Percentiles rank a stretch among this genome's conserved stretches.
Evolutionary conservation across 2,797 vertebrate genomes (phyloP).

Genomic region (Aselliscus stoliczkanus): DNA sequence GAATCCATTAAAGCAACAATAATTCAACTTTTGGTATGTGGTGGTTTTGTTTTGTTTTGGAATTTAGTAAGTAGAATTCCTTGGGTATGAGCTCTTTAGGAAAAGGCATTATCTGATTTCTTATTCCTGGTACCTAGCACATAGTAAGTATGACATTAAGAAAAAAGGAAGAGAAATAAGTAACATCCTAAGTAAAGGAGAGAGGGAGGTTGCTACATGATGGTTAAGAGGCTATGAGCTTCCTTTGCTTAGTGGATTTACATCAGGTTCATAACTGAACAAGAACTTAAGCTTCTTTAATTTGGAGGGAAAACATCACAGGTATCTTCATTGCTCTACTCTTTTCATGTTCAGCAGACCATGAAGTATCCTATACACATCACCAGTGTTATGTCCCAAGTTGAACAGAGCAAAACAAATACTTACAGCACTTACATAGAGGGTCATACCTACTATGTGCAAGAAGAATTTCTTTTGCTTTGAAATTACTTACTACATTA

Average conservation of each 20-base stretch:
- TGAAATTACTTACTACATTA: conserved; percentile 65
- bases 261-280: conserved; percentile 4
- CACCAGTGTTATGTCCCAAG: conserved; percentile 66
- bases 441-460: conserved; percentile 63
- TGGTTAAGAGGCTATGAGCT: background rate
- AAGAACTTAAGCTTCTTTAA: conserved; percentile 43
- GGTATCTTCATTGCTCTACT: conserved; percentile 66
- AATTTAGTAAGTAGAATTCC: background rate
- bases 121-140: background rate
- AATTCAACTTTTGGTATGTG: background rate
- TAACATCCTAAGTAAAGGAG: background rate
- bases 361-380: conserved; percentile 67
- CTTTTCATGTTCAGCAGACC: conserved; percentile 65
- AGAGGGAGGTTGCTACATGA: background rate
- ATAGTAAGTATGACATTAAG: background rate
- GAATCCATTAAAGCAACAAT: background rate
- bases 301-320: conserved; percentile 48
- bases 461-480: conserved; percentile 69
- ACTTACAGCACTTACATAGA: conserved; percentile 62
- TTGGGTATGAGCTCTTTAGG: background rate
- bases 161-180: background rate
- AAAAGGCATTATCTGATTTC: background rate
- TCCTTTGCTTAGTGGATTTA: conserved; percentile 22
- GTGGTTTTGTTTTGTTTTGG: background rate
- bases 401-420: conserved; percentile 72